phyloP scores from a whole-genome alignment of 2,888 invertebrate genomes.

The Resseliella maxima region DNA sequence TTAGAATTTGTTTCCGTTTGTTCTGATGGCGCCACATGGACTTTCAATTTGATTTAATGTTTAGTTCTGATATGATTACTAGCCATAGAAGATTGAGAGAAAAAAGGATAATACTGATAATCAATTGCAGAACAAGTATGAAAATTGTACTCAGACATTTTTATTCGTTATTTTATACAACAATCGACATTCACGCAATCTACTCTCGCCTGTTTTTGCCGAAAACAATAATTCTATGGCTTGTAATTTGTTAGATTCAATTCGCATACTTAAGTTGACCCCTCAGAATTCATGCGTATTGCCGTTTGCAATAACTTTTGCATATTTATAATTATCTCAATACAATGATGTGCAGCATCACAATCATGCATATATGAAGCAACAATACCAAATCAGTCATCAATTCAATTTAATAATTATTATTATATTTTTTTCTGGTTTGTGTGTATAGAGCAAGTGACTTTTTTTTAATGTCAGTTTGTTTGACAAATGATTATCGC shows the following conservation, averaged over 20 bases:
- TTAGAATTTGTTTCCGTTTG: background rate
- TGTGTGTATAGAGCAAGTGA: background rate
- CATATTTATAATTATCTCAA: background rate
- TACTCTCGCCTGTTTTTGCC: background rate
- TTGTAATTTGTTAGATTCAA: background rate
- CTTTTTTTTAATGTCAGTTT: background rate
- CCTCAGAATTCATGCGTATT: background rate
- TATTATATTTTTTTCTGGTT: background rate
- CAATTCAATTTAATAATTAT: conserved; percentile 47
- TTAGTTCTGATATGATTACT: conserved; percentile 18
- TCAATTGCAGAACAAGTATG: background rate
- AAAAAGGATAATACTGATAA: background rate
- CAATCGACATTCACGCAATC: too few species aligned
- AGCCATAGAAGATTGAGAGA: background rate
- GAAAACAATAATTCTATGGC: background rate
- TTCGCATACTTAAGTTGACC: background rate
- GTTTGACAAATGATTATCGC: background rate
- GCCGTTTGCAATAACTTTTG: background rate
- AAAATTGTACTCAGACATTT: background rate
- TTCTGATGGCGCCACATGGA: conserved; percentile 43
- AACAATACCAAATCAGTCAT: conserved; percentile 31
- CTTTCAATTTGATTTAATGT: conserved; percentile 41
- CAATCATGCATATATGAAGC: background rate
- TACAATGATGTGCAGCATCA: background rate
- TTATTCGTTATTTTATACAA: too few species aligned